Conservation (phyloP, 1,140 invertebrate species). For the Penaeus chinensis region DNA sequence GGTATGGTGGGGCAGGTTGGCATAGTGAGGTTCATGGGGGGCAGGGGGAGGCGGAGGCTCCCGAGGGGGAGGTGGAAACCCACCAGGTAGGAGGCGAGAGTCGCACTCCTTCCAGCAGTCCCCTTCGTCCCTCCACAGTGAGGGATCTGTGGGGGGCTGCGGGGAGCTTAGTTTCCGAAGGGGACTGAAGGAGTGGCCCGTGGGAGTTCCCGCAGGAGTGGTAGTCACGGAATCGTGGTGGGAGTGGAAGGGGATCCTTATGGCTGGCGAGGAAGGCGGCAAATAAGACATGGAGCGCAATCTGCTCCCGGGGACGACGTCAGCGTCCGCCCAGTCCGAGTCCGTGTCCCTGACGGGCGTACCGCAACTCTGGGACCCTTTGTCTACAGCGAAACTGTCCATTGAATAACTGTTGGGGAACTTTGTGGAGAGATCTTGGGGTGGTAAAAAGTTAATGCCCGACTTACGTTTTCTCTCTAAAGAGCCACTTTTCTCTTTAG, state of each 20-base stretch:
- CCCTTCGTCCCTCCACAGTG: slow-evolving; percentile 35
- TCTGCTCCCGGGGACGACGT: slow-evolving; percentile 47
- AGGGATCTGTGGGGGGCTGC: slow-evolving; percentile 32
- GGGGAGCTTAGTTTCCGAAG: slow-evolving; percentile 48
- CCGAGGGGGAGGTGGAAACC: slow-evolving; percentile 32
- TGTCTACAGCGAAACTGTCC: slow-evolving; percentile 61
- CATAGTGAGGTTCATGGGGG: slow-evolving; percentile 61
- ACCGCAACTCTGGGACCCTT: slow-evolving; percentile 47
- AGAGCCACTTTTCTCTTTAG: slow-evolving; percentile 62
- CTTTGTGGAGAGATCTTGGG: slow-evolving; percentile 54
- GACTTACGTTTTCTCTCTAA: slow-evolving; percentile 63
- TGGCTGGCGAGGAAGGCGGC: slow-evolving; percentile 58
- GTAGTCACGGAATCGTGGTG: slow-evolving; percentile 54
- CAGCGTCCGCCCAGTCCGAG: slow-evolving; percentile 23
- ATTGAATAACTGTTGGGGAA: slow-evolving; percentile 63
- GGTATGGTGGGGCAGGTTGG: slow-evolving; percentile 56
- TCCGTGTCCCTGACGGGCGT: slow-evolving; percentile 34
- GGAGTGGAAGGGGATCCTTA: slow-evolving; percentile 58
- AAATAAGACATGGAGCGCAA: slow-evolving; percentile 59
- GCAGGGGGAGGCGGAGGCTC: slow-evolving; percentile 48
- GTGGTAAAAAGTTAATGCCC: slow-evolving; percentile 51
- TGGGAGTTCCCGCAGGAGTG: slow-evolving; percentile 54
- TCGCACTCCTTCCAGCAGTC: slow-evolving; percentile 55
- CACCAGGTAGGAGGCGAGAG: slow-evolving; percentile 23
- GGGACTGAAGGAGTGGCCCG: slow-evolving; percentile 45